Percentiles rank a stretch among this genome's conserved stretches.
phyloP scores from a whole-genome alignment of 2,888 invertebrate species.

The Amphipoea oculea region DNA sequence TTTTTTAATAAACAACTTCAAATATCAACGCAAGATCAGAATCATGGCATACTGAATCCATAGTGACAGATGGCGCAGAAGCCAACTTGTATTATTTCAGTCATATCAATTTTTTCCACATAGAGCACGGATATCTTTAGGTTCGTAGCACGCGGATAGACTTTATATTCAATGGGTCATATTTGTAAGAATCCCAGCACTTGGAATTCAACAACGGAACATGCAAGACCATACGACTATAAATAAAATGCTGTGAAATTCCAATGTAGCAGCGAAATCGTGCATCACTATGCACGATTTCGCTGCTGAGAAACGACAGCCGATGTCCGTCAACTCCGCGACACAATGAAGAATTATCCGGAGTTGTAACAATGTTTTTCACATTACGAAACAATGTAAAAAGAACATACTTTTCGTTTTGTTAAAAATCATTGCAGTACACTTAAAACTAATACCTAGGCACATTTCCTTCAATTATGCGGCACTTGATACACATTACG shows the following conservation, averaged over 20 bases:
- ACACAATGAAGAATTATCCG: background rate
- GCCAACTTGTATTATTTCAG: background rate
- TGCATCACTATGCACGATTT: background rate
- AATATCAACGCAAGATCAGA: background rate
- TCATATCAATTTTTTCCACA: background rate
- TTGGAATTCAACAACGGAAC: background rate
- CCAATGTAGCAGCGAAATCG: background rate
- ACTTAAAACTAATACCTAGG: slow-evolving; percentile 34
- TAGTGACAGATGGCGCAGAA: too few relatives aligned
- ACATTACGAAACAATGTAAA: background rate
- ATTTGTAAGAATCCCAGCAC: background rate
- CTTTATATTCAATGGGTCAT: background rate
- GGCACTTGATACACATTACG: slow-evolving; percentile 49
- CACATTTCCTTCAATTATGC: slow-evolving; percentile 53
- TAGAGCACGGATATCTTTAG: background rate
- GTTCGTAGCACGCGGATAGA: background rate
- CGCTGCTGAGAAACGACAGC: too few relatives aligned
- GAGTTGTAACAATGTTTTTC: background rate
- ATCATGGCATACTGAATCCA: background rate
- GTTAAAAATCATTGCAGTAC: slow-evolving; percentile 38
- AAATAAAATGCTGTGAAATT: background rate
- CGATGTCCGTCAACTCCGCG: background rate
- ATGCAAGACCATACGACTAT: background rate
- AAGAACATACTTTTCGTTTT: background rate
- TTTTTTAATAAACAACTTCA: background rate